These are phyloP conservation scores for Aleiodes alternator DNA, from an alignment of 2,888 invertebrate genomes.

Conservation along the genomic window DNA sequence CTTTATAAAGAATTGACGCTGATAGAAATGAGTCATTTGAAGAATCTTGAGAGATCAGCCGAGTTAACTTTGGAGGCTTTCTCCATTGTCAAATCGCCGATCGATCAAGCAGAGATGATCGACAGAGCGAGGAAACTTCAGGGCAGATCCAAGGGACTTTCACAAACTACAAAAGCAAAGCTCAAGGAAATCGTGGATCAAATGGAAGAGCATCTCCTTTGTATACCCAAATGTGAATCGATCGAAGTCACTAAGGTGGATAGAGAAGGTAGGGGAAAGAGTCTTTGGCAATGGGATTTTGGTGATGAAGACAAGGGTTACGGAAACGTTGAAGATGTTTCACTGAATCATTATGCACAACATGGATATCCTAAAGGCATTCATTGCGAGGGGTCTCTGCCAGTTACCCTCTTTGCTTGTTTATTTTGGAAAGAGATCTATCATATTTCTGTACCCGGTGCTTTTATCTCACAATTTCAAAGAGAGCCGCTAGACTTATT, in stretches of 20 bases:
- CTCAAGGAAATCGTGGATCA: constrained; percentile 39
- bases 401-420: constrained; percentile 80
- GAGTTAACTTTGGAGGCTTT: constrained; percentile 62
- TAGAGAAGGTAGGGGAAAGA: constrained; percentile 58
- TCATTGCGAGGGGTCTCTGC: constrained; percentile 85
- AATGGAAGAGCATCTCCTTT: constrained; percentile 27
- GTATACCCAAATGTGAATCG: constrained; percentile 37
- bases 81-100: constrained; percentile 52
- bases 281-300: constrained; percentile 62
- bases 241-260: constrained; percentile 54
- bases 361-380: constrained; percentile 66
- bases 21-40: constrained; percentile 66
- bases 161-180: constrained; percentile 50
- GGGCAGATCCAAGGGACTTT: constrained; percentile 60
- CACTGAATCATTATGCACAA: constrained; percentile 59
- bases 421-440: constrained; percentile 90
- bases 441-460: constrained; percentile 78
- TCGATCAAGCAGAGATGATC: constrained; percentile 60
- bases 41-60: constrained; percentile 63
- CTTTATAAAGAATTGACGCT: constrained; percentile 69
- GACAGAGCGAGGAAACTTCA: constrained; percentile 62
- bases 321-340: constrained; percentile 66
- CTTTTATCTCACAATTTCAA: constrained; percentile 83
- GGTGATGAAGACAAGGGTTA: constrained; percentile 54
- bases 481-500: constrained; percentile 84